Percentiles rank a stretch among this genome's conserved stretches.
phyloP scores from a whole-genome alignment of 2,113 vertebrate species.

The Gadus macrocephalus region DNA sequence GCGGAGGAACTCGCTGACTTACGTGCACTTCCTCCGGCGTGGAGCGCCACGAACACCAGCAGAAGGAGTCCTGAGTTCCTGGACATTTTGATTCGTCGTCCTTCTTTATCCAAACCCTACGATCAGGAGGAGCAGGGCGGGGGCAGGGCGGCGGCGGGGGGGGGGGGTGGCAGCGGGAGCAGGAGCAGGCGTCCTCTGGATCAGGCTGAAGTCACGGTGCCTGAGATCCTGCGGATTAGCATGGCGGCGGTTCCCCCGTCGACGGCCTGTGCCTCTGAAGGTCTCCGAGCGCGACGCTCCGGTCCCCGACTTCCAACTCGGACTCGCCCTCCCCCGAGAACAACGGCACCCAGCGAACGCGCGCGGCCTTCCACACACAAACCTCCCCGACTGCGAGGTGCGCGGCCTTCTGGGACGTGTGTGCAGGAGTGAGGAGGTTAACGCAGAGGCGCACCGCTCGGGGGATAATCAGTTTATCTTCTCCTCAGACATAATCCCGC shows the following conservation, averaged over 20 bases:
- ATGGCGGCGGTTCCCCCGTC: background rate
- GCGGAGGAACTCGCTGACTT: conserved; percentile 47
- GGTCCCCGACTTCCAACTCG: no score
- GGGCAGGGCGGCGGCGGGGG: no score
- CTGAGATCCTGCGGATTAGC: background rate
- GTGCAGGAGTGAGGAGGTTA: conserved; percentile 74
- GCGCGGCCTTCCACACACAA: background rate
- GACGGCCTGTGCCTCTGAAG: background rate
- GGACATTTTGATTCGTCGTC: conserved; percentile 69
- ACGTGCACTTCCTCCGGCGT: conserved; percentile 79
- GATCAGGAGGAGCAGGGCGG: conserved; percentile 14
- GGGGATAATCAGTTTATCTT: conserved; percentile 91
- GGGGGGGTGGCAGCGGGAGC: background rate
- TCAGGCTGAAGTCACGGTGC: conserved; percentile 39
- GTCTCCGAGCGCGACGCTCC: no score
- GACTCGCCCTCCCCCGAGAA: background rate
- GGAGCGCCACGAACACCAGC: conserved; percentile 69
- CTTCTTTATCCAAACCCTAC: background rate
- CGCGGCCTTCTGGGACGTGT: conserved; percentile 43
- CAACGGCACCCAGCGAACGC: conserved; percentile 10
- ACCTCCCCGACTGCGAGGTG: background rate
- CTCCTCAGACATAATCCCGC: conserved; percentile 89
- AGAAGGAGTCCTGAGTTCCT: conserved; percentile 71
- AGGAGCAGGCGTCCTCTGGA: conserved; percentile 20
- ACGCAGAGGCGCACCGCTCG: conserved; percentile 73